Evolutionary conservation across 2,888 invertebrate species (phyloP), one percentile per base, ranked within the genome.

Genomic region (Arrhopalites spinosus): DNA sequence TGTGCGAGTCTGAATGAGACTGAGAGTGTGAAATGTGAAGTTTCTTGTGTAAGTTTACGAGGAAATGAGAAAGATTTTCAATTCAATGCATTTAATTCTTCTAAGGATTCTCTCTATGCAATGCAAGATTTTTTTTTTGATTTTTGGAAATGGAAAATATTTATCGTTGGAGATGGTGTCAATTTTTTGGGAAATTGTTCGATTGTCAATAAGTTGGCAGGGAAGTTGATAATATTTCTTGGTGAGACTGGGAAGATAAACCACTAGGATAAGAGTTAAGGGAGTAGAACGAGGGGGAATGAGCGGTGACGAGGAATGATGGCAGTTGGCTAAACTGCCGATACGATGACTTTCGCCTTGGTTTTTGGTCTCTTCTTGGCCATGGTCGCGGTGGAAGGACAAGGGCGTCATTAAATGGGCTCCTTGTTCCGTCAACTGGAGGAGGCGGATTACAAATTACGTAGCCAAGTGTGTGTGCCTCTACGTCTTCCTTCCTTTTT

Each of bases 361-460:
- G 20, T 11, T 36, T 36, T 11, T 36, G 36, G 36, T 36, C 36
- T 36, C 11, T 36, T 59, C 53, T 20, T 59, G 59, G 23, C 23
- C 20, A 23, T 59, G 59, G 59, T 59, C 20, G 59, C 23, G 59
- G 59, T 59, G 1, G 20, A 23, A 59, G 59, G 59, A 59, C 59
- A 59, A 53, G 59, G 59, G 59, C 59, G 59, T 59, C 59, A 59
- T 59, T 59, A 59, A 59, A 59, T 59, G 20, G 2, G 20, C 20
- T n/a, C 36, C 23, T 59, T 59, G 23, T 59, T 59, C 59, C 59
- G 59, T 25, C 25, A 59, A 59, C 59, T 23, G 25, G 25, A 17
- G 36, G 36, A 36, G 36, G 36, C 36, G 59, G 23, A 25, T 59
- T 23, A 11, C 59, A 17, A 53, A 25, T 25, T 25, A 25, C 11